phyloP scores from a whole-genome alignment of 2,113 vertebrate genomes.

The Halcyon malimbica region DNA sequence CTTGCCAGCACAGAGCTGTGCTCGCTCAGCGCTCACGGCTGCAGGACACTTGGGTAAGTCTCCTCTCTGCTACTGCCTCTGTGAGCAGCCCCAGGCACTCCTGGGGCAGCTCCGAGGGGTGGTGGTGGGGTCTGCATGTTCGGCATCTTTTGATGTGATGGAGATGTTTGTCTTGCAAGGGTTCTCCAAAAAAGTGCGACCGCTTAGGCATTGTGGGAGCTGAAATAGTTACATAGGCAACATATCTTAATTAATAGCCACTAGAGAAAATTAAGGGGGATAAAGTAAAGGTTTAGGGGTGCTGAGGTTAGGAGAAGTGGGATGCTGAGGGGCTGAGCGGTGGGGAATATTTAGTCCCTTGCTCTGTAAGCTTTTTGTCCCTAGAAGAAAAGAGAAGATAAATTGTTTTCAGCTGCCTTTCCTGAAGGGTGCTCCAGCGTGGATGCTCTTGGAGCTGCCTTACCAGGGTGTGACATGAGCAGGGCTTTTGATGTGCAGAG shows the following conservation, averaged over 20 bases:
- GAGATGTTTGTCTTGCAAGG: background rate
- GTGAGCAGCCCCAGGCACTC: accelerated
- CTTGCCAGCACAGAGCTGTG: conserved; percentile 69
- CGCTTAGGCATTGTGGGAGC: background rate
- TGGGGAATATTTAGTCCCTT: background rate
- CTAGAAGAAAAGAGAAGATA: conserved; percentile 2
- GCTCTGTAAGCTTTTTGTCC: background rate
- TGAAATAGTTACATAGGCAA: background rate
- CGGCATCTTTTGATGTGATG: background rate
- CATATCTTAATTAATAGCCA: background rate
- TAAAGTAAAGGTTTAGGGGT: background rate
- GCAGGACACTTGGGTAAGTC: conserved; percentile 68
- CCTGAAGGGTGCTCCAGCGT: background rate
- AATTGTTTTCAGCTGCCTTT: conserved; percentile 50
- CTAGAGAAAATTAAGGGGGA: background rate
- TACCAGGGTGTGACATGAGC: conserved; percentile 23
- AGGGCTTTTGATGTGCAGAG: conserved; percentile 33
- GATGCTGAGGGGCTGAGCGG: background rate
- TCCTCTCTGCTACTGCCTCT: background rate
- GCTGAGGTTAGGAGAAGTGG: background rate
- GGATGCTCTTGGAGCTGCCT: background rate
- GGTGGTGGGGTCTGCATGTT: background rate
- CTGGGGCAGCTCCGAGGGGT: background rate
- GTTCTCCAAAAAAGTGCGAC: background rate
- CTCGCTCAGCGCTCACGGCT: background rate